Conservation (phyloP, 1,140 invertebrate genomes). For the Cotesia vestalis region DNA sequence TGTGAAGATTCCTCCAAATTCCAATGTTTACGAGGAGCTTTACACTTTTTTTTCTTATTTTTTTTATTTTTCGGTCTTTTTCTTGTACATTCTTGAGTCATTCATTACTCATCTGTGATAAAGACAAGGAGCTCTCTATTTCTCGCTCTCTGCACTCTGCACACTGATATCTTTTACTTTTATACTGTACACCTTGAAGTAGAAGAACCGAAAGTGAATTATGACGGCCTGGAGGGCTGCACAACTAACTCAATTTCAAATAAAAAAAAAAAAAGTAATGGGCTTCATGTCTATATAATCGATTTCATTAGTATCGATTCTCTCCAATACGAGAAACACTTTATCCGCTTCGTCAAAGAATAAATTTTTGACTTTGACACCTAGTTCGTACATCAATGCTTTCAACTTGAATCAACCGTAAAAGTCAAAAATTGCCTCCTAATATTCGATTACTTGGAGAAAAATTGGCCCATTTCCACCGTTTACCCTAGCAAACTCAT, state of each 20-base stretch:
- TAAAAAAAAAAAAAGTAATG: conserved; percentile 35
- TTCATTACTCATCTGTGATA: conserved; percentile 36
- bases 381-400: too few species aligned
- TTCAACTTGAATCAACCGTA: too few species aligned
- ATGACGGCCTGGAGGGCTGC: conserved; percentile 29
- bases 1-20: conserved; percentile 23
- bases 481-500: too few species aligned
- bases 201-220: conserved; percentile 30
- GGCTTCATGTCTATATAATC: not conserved
- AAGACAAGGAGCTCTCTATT: not conserved
- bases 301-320: not conserved
- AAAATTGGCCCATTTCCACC: too few species aligned
- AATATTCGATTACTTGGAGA: too few species aligned
- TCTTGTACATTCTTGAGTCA: not conserved
- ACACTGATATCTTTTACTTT: not conserved
- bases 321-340: not conserved
- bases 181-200: not conserved
- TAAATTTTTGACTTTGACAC: not conserved
- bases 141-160: not conserved
- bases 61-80: conserved; percentile 4
- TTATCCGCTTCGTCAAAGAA: not conserved
- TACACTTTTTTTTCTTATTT: conserved; percentile 2
- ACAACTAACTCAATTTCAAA: conserved; percentile 28
- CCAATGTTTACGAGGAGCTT: conserved; percentile 16
- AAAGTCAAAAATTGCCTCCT: too few species aligned